These are phyloP conservation scores for Polyommatus icarus DNA, from an alignment of 2,888 invertebrate genomes.

Conservation along the genomic window DNA sequence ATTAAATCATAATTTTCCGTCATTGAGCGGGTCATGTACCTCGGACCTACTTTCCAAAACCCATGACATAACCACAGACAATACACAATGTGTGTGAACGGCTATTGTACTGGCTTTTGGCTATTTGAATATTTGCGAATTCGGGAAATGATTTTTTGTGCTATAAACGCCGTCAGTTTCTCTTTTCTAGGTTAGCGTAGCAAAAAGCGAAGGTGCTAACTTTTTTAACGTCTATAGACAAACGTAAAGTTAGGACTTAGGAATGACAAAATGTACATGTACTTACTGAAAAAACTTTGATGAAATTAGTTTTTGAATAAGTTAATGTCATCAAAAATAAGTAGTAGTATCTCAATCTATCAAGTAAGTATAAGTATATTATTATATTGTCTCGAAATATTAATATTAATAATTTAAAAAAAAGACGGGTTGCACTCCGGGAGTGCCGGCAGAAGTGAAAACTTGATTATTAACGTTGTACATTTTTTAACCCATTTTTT, in stretches of 20 bases:
- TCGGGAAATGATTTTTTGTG: not conserved
- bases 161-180: not conserved
- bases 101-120: conserved; percentile 5
- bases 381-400: too few species aligned
- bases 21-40: conserved; percentile 17
- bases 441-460: too few species aligned
- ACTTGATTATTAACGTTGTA: too few species aligned
- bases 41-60: conserved; percentile 28
- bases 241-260: not conserved
- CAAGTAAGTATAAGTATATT: too few species aligned
- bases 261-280: too few species aligned
- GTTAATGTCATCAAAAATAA: too few species aligned
- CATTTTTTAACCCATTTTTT: too few species aligned
- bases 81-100: conserved; percentile 31
- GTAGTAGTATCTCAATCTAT: too few species aligned
- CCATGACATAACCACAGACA: conserved; percentile 29
- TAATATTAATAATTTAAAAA: too few species aligned
- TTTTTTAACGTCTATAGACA: not conserved
- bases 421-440: too few species aligned
- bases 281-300: too few species aligned
- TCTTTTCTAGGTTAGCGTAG: not conserved
- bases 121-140: conserved; percentile 22
- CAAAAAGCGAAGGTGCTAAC: not conserved
- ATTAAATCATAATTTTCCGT: not conserved
- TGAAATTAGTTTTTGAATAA: too few species aligned